Conservation (phyloP, 2,113 vertebrate genomes). For the Phyllopteryx taeniolatus region DNA sequence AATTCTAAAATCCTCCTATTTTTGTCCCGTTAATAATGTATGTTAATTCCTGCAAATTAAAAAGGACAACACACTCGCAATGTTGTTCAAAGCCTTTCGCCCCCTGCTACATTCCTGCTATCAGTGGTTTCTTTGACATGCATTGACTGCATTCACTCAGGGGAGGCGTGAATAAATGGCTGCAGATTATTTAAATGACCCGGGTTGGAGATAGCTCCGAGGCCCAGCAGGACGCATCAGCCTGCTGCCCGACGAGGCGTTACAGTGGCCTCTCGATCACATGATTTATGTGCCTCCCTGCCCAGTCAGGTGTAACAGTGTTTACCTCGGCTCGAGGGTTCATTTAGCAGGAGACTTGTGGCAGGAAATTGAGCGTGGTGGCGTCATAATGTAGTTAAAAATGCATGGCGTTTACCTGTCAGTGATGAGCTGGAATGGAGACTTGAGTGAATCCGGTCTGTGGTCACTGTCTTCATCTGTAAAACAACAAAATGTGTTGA, state of each 20-base stretch:
- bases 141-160: constrained; percentile 47
- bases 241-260: constrained; percentile 58
- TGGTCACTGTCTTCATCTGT: constrained; percentile 86
- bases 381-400: constrained; percentile 16
- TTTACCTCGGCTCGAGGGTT: constrained; percentile 50
- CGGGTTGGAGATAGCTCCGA: constrained; percentile 45
- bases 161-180: constrained; percentile 54
- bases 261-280: constrained; percentile 60
- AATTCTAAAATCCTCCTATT: background rate
- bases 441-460: constrained; percentile 86
- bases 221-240: constrained; percentile 36
- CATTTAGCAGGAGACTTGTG: constrained; percentile 32
- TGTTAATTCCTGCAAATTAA: constrained; percentile 32
- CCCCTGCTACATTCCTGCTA: constrained; percentile 41
- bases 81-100: constrained; percentile 47
- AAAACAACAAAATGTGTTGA: constrained; percentile 1
- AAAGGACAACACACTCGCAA: constrained; percentile 15
- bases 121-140: constrained; percentile 51
- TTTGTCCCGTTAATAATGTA: no score
- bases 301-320: constrained; percentile 51
- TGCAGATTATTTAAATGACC: constrained; percentile 66
- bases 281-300: constrained; percentile 59
- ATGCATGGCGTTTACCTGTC: constrained; percentile 83
- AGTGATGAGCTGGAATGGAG: constrained; percentile 86
- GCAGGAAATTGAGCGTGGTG: constrained; percentile 17